A percentile compares a stretch with the other conserved stretches of the same genome.
These are phyloP conservation scores for Xestia rhomboidea DNA, from an alignment of 2,888 invertebrate species.

Conservation along the genomic window DNA sequence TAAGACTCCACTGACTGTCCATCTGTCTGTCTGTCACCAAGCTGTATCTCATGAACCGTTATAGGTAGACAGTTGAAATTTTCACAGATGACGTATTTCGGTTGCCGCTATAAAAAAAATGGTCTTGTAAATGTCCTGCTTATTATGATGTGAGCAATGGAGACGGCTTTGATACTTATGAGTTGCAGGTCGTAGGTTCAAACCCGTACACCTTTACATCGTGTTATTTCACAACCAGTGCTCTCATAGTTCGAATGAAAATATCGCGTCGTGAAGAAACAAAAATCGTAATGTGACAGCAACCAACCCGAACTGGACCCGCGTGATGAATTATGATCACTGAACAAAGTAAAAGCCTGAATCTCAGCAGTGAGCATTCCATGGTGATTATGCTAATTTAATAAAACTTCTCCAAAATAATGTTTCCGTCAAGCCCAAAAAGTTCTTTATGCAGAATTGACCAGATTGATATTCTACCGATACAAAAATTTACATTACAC, in stretches of 20 bases:
- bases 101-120: too few species aligned
- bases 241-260: background rate
- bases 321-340: background rate
- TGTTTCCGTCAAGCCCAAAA: background rate
- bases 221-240: background rate
- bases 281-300: background rate
- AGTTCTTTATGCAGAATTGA: background rate
- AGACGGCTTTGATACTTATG: background rate
- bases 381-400: background rate
- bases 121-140: too few species aligned
- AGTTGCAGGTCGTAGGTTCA: background rate
- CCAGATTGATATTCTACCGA: constrained; percentile 7
- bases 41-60: too few species aligned
- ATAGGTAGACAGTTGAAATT: too few species aligned
- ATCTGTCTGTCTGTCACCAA: too few species aligned
- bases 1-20: too few species aligned
- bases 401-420: background rate
- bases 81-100: too few species aligned
- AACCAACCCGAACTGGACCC: background rate
- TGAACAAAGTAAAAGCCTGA: background rate
- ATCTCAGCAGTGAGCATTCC: background rate
- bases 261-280: background rate
- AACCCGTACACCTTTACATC: background rate
- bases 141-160: background rate
- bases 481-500: constrained; percentile 22